Evolutionary conservation across 2,888 invertebrate species (phyloP).

Genomic region (Tenthredo distinguenda): DNA sequence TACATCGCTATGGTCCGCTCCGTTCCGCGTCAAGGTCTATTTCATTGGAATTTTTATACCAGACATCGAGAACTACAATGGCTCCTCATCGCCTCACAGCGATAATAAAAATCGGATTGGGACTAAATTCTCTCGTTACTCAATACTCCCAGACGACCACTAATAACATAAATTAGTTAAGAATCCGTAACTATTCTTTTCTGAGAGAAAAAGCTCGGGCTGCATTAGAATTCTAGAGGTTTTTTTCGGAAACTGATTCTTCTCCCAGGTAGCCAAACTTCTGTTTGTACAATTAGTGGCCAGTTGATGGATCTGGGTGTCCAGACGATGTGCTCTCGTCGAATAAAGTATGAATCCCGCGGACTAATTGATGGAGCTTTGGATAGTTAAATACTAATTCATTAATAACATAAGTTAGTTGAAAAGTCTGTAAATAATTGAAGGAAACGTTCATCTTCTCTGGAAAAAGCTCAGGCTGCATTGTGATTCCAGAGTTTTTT

Average conservation of each 20-base stretch:
- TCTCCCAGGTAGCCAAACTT: background rate
- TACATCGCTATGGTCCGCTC: background rate
- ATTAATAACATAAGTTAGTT: background rate
- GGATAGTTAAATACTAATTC: background rate
- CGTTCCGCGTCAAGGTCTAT: background rate
- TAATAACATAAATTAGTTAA: background rate
- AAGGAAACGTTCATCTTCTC: background rate
- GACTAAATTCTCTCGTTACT: background rate
- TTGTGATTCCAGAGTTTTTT: background rate
- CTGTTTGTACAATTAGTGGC: background rate
- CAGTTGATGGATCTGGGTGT: background rate
- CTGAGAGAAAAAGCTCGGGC: background rate
- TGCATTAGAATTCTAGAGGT: background rate
- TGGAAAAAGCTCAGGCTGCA: background rate
- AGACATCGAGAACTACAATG: background rate
- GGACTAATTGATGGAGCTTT: conserved; percentile 13
- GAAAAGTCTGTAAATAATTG: background rate
- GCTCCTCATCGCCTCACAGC: too few relatives aligned
- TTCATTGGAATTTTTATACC: conserved; percentile 20
- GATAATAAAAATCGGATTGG: background rate
- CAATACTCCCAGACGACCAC: background rate
- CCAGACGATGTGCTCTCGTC: background rate
- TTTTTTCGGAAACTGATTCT: background rate
- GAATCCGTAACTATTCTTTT: background rate
- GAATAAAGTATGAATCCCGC: background rate